These are phyloP conservation scores for Eulithis prunata DNA, from an alignment of 2,888 invertebrate species.

Conservation along the genomic window DNA sequence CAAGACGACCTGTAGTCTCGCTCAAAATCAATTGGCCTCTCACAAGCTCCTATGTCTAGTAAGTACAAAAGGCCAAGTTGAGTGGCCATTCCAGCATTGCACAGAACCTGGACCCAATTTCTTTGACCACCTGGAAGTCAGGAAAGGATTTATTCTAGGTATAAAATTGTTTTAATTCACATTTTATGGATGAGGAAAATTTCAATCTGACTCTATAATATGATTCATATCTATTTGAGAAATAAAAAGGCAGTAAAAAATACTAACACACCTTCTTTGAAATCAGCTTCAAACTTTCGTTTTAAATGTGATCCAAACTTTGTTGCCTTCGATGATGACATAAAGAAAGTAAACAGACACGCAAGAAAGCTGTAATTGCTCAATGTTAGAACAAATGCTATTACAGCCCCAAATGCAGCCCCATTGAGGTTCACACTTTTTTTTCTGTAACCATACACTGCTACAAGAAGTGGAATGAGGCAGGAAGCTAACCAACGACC, in stretches of 20 bases:
- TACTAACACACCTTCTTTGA: constrained; percentile 87
- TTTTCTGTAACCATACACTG: constrained; percentile 87
- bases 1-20: constrained; percentile 91
- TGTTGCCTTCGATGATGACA: constrained; percentile 92
- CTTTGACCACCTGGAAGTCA: constrained; percentile 88
- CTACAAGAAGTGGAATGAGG: constrained; percentile 86
- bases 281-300: constrained; percentile 89
- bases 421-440: constrained; percentile 89
- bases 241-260: too few species aligned
- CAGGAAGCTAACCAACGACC: constrained; percentile 87
- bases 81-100: constrained; percentile 95
- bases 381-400: constrained; percentile 91
- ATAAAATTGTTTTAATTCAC: neutral
- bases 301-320: constrained; percentile 88
- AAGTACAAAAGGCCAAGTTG: constrained; percentile 91
- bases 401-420: constrained; percentile 87
- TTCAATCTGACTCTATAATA: too few species aligned
- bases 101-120: constrained; percentile 95
- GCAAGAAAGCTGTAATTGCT: constrained; percentile 91
- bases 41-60: constrained; percentile 91
- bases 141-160: too few species aligned
- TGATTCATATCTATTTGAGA: too few species aligned
- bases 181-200: neutral
- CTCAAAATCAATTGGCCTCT: constrained; percentile 90
- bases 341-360: constrained; percentile 90